Evolutionary conservation across 2,113 vertebrate species (phyloP).

Genomic region (Phodopus roborovskii): DNA sequence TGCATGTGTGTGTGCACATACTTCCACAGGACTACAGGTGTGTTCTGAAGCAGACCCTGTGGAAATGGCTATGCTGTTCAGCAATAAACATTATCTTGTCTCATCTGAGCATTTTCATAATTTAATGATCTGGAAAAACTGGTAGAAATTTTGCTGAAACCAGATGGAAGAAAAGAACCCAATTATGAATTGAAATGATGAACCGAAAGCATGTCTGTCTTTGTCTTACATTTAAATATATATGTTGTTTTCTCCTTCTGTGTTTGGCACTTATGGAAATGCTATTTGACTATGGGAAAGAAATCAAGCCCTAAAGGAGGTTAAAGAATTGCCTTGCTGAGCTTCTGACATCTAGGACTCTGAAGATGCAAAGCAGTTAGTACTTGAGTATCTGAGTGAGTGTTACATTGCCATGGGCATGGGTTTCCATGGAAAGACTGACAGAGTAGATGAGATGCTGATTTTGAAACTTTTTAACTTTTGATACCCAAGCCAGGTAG

Average conservation of each 20-base stretch:
- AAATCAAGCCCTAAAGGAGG: background rate
- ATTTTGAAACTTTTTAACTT: slow-evolving; percentile 22
- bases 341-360: background rate
- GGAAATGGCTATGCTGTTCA: background rate
- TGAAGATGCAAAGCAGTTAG: background rate
- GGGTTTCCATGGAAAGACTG: background rate
- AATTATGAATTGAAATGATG: slow-evolving; percentile 11
- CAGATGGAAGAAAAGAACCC: background rate
- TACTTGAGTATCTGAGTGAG: background rate
- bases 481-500: background rate
- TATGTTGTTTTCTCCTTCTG: background rate
- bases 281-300: slow-evolving; percentile 37
- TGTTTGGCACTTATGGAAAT: background rate
- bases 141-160: background rate
- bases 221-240: slow-evolving; percentile 1
- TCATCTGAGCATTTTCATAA: background rate
- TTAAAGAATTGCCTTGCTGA: background rate
- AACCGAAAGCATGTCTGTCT: background rate
- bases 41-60: background rate
- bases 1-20: too few relatives aligned
- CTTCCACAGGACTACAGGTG: background rate
- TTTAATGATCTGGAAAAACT: slow-evolving; percentile 22
- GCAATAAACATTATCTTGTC: background rate
- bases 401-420: background rate
- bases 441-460: background rate